These are phyloP conservation scores for Chondrilla cf. caribensis DNA, from an alignment of 37 sponge, comb jelly and placozoan species.

Conservation along the genomic window DNA sequence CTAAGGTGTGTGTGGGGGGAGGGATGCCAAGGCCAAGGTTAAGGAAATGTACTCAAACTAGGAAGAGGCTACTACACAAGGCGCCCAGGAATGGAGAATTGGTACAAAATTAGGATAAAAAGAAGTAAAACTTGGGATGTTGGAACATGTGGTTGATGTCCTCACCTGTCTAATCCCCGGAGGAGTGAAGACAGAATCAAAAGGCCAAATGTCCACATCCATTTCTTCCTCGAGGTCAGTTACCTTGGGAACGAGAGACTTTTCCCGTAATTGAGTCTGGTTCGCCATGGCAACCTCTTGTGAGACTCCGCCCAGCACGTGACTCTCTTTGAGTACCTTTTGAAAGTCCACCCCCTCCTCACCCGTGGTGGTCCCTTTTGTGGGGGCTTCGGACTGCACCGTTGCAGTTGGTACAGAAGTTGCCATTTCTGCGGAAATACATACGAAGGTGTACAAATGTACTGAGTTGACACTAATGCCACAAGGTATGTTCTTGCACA, in stretches of 20 bases:
- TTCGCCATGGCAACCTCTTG: neutral
- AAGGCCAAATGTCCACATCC: constrained; percentile 16
- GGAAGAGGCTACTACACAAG: too few relatives aligned
- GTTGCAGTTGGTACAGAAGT: too few relatives aligned
- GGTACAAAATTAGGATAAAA: neutral
- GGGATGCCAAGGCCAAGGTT: too few relatives aligned
- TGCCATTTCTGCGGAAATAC: too few relatives aligned
- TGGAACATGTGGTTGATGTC: neutral
- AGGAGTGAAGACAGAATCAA: neutral
- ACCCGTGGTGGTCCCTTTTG: neutral
- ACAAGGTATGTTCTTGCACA: too few relatives aligned
- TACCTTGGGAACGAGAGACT: neutral
- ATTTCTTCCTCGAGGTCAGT: too few relatives aligned
- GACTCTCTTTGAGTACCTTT: neutral
- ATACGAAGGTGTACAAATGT: too few relatives aligned
- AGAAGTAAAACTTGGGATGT: neutral
- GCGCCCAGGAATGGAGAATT: constrained; percentile 24
- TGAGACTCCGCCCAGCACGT: neutral
- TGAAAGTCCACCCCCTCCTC: constrained; percentile 3
- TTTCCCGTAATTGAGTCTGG: neutral
- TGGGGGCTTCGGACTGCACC: neutral
- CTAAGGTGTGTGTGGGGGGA: too few relatives aligned
- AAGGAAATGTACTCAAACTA: too few relatives aligned
- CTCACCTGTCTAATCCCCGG: constrained; percentile 1
- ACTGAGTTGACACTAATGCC: too few relatives aligned